Conservation (phyloP, 2,797 vertebrate species). For the Paguma larvata region DNA sequence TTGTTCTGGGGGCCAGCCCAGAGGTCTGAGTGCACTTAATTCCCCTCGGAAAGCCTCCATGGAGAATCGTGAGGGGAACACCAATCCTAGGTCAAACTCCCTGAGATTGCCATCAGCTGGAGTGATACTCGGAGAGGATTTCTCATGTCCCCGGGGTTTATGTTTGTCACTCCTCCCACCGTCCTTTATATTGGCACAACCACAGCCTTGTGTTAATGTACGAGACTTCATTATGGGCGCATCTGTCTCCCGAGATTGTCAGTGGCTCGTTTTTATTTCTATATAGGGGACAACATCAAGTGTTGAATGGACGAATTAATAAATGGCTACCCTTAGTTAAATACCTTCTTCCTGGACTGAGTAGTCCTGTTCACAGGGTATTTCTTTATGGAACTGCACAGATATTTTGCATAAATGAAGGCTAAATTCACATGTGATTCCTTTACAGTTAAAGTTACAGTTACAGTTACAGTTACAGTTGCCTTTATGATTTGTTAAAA, state of each 20-base stretch:
- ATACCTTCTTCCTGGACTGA: neutral
- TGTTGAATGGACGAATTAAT: neutral
- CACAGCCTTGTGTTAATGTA: neutral
- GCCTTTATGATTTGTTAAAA: neutral
- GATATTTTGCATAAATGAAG: neutral
- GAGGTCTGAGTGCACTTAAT: neutral
- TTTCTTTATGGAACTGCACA: neutral
- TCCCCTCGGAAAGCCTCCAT: neutral
- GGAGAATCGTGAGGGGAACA: neutral
- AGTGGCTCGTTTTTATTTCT: neutral
- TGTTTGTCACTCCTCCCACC: neutral
- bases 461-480: too few relatives aligned
- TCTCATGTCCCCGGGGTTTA: neutral
- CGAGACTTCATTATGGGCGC: neutral
- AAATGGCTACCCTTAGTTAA: neutral
- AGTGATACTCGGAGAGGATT: neutral
- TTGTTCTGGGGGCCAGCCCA: neutral
- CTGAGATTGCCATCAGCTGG: neutral
- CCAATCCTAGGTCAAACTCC: neutral
- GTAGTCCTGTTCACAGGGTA: neutral
- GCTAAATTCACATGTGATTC: neutral
- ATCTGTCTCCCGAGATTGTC: neutral
- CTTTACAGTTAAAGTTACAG: conserved; percentile 38
- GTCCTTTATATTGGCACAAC: neutral
- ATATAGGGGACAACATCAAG: neutral